A percentile compares a stretch with the other conserved stretches of the same genome.
Conservation (phyloP, 2,113 vertebrate genomes). For the Esox niger region DNA sequence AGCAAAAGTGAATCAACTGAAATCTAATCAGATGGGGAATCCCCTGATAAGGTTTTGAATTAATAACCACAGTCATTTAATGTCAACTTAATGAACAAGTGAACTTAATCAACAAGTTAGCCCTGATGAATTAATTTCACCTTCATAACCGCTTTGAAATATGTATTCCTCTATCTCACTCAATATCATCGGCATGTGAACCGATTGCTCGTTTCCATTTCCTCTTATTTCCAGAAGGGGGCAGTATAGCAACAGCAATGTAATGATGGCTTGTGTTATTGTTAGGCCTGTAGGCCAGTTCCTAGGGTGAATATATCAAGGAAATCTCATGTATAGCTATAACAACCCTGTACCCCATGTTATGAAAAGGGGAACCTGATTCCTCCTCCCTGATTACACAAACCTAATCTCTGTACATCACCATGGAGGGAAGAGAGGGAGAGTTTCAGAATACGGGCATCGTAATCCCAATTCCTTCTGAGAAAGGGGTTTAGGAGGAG, state of each 20-base stretch:
- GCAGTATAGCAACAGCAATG: slow-evolving; percentile 39
- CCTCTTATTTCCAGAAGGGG: slow-evolving; percentile 48
- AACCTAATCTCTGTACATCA: slow-evolving; percentile 12
- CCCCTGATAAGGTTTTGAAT: not conserved
- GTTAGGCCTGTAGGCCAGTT: not conserved
- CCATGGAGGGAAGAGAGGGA: slow-evolving; percentile 1
- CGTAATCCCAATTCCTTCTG: slow-evolving; percentile 34
- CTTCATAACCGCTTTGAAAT: not conserved
- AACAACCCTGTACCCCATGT: not conserved
- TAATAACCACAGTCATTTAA: not conserved
- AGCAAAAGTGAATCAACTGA: not conserved
- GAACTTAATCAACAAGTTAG: not conserved
- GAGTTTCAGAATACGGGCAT: slow-evolving; percentile 28
- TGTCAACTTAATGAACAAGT: not conserved
- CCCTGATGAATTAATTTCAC: slow-evolving; percentile 5
- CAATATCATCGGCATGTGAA: not conserved
- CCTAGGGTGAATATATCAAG: slow-evolving; percentile 5
- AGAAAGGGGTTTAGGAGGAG: slow-evolving; percentile 1
- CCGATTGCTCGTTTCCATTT: slow-evolving; percentile 11
- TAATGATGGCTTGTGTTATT: not conserved
- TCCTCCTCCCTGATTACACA: slow-evolving; percentile 8
- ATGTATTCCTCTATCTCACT: not conserved
- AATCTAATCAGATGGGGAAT: not conserved
- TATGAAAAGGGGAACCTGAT: slow-evolving; percentile 9
- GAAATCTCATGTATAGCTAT: slow-evolving; percentile 23